Conservation (phyloP, 2,797 vertebrate species). For the Anguilla anguilla region DNA sequence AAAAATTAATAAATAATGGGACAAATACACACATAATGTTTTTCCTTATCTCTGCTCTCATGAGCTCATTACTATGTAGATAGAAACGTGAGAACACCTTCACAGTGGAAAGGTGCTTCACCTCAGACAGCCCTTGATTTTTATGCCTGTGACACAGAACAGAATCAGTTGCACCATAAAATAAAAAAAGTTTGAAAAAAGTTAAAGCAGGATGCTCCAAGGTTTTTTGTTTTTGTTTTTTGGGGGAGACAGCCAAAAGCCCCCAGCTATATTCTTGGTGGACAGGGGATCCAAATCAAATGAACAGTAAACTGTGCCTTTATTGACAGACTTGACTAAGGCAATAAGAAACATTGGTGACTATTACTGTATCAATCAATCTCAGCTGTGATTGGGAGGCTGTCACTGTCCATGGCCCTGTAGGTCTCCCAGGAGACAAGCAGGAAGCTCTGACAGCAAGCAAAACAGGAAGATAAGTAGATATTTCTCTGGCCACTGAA, state of each 20-base stretch:
- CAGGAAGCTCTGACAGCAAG: neutral
- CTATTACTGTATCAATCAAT: neutral
- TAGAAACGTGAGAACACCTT: neutral
- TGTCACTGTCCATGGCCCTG: neutral
- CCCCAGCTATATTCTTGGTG: neutral
- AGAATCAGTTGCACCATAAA: neutral
- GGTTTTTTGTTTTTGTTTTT: neutral
- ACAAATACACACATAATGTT: neutral
- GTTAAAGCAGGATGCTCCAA: neutral
- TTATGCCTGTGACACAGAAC: neutral
- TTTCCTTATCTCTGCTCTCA: too few relatives aligned
- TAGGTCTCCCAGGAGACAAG: neutral
- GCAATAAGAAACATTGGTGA: neutral
- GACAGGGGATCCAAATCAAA: neutral
- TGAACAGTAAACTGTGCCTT: neutral
- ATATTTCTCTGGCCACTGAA: neutral
- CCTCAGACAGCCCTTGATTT: neutral
- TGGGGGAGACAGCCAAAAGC: neutral
- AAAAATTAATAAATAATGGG: too few relatives aligned
- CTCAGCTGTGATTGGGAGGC: neutral
- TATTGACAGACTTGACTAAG: neutral
- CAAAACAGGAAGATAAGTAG: neutral
- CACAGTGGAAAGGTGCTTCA: neutral
- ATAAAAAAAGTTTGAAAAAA: neutral
- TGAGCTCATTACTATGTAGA: too few relatives aligned